phyloP scores from a whole-genome alignment of 2,113 vertebrate genomes.

The Sarotherodon lohbergeri region DNA sequence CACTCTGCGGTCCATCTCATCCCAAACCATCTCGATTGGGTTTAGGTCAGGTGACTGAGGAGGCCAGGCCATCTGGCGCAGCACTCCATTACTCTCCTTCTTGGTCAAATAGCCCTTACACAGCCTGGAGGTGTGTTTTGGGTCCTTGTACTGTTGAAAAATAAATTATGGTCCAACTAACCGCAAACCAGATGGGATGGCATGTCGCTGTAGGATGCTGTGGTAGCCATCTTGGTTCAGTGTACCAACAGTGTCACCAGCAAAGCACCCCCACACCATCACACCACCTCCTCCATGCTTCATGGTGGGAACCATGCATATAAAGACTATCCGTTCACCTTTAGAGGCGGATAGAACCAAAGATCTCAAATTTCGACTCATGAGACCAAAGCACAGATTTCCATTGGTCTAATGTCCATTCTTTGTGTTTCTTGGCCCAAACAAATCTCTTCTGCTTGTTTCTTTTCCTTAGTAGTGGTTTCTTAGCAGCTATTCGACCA shows the following conservation, averaged over 20 bases:
- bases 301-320: background rate
- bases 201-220: background rate
- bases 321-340: background rate
- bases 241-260: background rate
- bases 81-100: background rate
- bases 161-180: background rate
- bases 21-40: background rate
- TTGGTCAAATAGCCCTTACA: background rate
- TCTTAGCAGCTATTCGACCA: background rate
- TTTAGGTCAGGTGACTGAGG: background rate
- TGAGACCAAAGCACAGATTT: background rate
- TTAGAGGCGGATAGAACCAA: background rate
- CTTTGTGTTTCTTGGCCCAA: background rate
- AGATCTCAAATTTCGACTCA: background rate
- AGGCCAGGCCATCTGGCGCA: rapidly evolving
- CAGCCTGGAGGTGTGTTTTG: background rate
- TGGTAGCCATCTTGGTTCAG: background rate
- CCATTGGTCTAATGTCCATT: background rate
- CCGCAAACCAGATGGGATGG: background rate
- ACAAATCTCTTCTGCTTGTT: background rate
- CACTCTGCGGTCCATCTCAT: background rate
- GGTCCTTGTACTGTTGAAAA: background rate
- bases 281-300: background rate
- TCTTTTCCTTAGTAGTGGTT: background rate
- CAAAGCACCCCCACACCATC: background rate